Conservation (phyloP, 2,113 vertebrate genomes). For the Engystomops pustulosus region DNA sequence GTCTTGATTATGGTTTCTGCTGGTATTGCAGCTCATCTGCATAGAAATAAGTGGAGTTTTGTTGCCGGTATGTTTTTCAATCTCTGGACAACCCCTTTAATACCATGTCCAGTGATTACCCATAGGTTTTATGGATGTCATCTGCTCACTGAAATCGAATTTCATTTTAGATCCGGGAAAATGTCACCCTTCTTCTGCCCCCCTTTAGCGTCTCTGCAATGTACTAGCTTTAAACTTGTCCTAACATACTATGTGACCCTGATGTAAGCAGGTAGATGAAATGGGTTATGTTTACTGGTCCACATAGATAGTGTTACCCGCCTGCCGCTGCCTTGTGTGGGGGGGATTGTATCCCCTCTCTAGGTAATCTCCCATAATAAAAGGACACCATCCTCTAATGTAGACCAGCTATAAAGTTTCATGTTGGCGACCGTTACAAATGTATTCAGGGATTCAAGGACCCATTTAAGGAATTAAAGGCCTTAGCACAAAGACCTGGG, state of each 20-base stretch:
- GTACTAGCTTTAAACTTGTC: no score
- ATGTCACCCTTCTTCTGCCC: no score
- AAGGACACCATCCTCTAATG: not conserved
- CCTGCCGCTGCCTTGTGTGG: constrained; percentile 60
- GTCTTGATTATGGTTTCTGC: no score
- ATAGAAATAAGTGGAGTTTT: no score
- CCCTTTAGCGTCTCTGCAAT: no score
- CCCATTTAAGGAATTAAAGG: constrained; percentile 10
- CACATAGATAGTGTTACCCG: constrained; percentile 30
- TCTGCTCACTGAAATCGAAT: no score
- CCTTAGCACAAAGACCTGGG: not conserved
- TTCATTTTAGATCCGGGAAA: no score
- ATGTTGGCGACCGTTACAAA: not conserved
- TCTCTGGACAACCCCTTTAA: no score
- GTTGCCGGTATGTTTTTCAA: no score
- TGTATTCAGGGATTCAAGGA: not conserved
- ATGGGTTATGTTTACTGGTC: constrained; percentile 70
- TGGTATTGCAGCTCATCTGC: no score
- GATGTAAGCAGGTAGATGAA: constrained; percentile 30
- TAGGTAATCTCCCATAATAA: constrained; percentile 24
- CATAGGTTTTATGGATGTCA: no score
- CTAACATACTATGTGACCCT: not conserved
- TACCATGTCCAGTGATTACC: no score
- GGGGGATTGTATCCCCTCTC: constrained; percentile 60
- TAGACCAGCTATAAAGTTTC: not conserved